Percentiles rank a stretch among this genome's conserved stretches.
Conservation (phyloP, 2,888 invertebrate genomes). For the Monopis laevigella region DNA sequence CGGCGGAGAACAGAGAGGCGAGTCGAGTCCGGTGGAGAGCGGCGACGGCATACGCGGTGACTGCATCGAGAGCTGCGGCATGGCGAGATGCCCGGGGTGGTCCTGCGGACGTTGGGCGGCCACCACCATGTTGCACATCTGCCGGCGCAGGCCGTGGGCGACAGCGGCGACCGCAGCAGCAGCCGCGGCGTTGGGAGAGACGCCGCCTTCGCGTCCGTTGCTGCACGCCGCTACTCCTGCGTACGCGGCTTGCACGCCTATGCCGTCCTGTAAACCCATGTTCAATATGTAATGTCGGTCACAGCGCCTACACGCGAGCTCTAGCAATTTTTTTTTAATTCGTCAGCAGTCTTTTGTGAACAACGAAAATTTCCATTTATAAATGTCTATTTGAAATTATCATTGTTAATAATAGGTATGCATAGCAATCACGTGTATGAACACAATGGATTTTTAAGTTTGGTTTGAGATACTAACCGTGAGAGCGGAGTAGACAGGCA, state of each 20-base stretch:
- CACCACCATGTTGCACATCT: constrained; percentile 87
- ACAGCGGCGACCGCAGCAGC: constrained; percentile 89
- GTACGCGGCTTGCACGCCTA: constrained; percentile 55
- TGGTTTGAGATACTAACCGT: constrained; percentile 63
- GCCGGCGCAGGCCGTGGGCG: constrained; percentile 85
- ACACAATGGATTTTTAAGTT: no score
- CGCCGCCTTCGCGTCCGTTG: constrained; percentile 63
- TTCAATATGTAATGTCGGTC: constrained; percentile 27
- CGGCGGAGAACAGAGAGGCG: constrained; percentile 71
- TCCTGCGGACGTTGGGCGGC: constrained; percentile 51
- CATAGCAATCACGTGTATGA: no score
- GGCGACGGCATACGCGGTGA: constrained; percentile 62
- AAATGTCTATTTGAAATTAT: no score
- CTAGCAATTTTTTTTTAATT: no score
- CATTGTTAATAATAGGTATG: no score
- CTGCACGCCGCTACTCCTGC: constrained; percentile 67
- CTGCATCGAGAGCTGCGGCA: constrained; percentile 44
- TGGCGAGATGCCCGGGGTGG: constrained; percentile 58
- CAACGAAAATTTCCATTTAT: no score
- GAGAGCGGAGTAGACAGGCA: constrained; percentile 51
- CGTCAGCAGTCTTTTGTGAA: no score
- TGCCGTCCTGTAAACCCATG: constrained; percentile 75
- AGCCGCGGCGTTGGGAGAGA: constrained; percentile 73
- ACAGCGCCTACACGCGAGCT: constrained; percentile 14
- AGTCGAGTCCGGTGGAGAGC: constrained; percentile 67